Evolutionary conservation across 2,797 vertebrate genomes (phyloP).

Genomic region (Psittacula echo): DNA sequence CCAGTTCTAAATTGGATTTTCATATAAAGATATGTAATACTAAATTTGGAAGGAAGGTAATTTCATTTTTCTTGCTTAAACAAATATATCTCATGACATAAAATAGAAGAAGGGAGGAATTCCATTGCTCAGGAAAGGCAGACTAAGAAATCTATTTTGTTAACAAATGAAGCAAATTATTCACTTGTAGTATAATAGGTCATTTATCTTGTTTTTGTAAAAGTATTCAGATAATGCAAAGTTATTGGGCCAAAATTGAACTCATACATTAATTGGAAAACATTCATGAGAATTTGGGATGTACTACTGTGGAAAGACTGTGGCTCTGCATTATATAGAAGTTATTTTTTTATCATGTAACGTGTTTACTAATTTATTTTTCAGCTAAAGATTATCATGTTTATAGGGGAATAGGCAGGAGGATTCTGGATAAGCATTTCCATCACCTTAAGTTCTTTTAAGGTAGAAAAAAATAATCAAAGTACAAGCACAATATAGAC

Average conservation of each 20-base stretch:
- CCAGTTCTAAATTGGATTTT: not conserved
- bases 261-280: not conserved
- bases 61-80: conserved; percentile 8
- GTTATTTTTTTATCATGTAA: not conserved
- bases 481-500: not conserved
- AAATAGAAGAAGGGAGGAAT: not conserved
- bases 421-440: not conserved
- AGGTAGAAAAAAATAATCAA: not conserved
- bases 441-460: not conserved
- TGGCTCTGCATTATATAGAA: not conserved
- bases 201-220: not conserved
- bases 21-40: not conserved
- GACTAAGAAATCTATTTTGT: not conserved
- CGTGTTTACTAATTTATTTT: not conserved
- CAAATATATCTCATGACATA: not conserved
- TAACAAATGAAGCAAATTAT: not conserved
- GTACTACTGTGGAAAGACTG: not conserved
- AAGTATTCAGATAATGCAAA: not conserved
- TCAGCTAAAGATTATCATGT: not conserved
- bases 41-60: conserved; percentile 22
- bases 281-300: not conserved
- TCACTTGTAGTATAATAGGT: conserved; percentile 70
- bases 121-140: not conserved
- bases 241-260: not conserved
- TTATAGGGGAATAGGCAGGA: not conserved